These are phyloP conservation scores for Ophthalmolycus amberensis DNA, from an alignment of 2,113 vertebrate genomes.

Conservation along the genomic window DNA sequence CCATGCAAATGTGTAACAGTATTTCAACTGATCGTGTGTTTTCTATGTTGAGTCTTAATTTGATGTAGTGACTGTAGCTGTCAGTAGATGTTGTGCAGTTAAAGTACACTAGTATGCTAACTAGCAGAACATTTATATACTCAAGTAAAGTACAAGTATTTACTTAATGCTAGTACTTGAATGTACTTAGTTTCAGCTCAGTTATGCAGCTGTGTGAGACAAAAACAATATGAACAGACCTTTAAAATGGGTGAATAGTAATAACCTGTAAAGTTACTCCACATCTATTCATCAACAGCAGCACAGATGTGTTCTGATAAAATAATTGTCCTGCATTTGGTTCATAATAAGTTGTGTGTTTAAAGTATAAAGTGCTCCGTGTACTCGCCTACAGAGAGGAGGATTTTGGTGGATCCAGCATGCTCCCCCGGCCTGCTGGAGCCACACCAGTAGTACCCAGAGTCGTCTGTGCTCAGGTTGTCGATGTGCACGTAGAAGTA, in stretches of 20 bases:
- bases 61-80: not conserved
- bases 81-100: not conserved
- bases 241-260: not conserved
- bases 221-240: not conserved
- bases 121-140: not conserved
- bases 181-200: not conserved
- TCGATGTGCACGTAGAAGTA: slow-evolving; percentile 54
- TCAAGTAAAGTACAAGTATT: not conserved
- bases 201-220: not conserved
- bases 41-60: not conserved
- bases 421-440: not conserved
- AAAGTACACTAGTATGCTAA: too few species aligned
- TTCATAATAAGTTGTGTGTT: not conserved
- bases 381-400: slow-evolving; percentile 27
- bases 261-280: not conserved
- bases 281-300: not conserved
- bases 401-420: not conserved
- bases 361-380: not conserved
- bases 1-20: not conserved
- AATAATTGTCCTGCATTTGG: not conserved
- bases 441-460: slow-evolving; percentile 70
- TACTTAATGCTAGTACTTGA: not conserved
- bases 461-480: slow-evolving; percentile 26
- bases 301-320: not conserved
- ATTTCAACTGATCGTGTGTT: not conserved